Base-by-base conservation (phyloP, 2,797 vertebrate genomes). In the Tauraco hartlaubi region DNA sequence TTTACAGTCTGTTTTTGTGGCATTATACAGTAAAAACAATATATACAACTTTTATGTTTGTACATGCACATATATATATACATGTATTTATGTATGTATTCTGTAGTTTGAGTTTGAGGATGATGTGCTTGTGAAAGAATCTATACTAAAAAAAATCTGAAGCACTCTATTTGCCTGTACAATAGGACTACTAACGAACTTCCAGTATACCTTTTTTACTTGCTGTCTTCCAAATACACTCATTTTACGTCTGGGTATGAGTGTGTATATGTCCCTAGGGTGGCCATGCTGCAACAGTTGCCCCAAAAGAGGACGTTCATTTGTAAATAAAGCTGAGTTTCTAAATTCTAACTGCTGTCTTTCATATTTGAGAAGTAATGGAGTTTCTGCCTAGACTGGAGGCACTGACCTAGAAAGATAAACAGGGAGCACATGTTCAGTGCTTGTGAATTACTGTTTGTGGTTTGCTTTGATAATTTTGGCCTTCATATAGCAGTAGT, bases 391-490 rank as follows among this genome's bases (percentile, higher is more conserved):
- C 43, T 66, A 62, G 62, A 43, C 82, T 67, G 23, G 39, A 86
- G 59, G 76, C 79, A 49, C 46, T 92, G 92, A 88, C 79, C 76
- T 85, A 86, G 76, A 95, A 92, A 94, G 87, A 88, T 88, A 94
- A 95, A 96, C 82, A 92, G 73, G 49, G 75, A 90, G 73, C 82
- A 91, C 72, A 74, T 88, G 85, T 85, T 96, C 11, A 3, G 55
- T 90, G 73, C 94, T 90, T 83, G 43, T 75, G 78, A 92, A 72
- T 92, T 91, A 75, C 71, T 93, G 76, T 94, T 94, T 95, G 90
- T 95, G 91, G 92, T 91, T 96, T 94, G 58, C 92, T 94, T 94
- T 94, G 94, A 90, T 94, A 96, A 94, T 94, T 93, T 96, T 95
- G 82, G 87, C 87, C 76, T 92, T 95, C 82, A 9, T 72, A 39